Evolutionary conservation across 2,888 invertebrate species (phyloP).

Genomic region (Eupithecia tripunctaria): DNA sequence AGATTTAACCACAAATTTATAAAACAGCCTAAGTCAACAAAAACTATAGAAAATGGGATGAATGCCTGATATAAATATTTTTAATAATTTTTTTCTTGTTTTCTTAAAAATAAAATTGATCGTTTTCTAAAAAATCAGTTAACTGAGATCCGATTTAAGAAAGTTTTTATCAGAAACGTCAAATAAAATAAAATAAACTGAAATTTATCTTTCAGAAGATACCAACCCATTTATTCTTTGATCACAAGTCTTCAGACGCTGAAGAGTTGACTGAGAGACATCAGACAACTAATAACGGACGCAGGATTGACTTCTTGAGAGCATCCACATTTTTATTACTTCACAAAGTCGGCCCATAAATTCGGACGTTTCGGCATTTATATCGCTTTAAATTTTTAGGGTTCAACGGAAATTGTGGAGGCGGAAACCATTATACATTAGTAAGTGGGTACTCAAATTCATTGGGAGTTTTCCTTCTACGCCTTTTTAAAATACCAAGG

Average conservation of each 20-base stretch:
- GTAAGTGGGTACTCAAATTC: slow-evolving; percentile 27
- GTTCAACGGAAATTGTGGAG: slow-evolving; percentile 34
- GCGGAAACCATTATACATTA: slow-evolving; percentile 28
- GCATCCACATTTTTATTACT: slow-evolving; percentile 46
- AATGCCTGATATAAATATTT: no score
- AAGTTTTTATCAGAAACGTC: not conserved
- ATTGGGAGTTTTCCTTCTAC: slow-evolving; percentile 20
- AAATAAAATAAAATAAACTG: not conserved
- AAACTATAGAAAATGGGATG: no score
- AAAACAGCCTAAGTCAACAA: no score
- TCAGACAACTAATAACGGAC: slow-evolving; percentile 19
- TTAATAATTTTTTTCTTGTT: no score
- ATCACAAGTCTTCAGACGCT: not conserved
- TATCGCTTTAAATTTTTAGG: slow-evolving; percentile 41
- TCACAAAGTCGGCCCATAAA: slow-evolving; percentile 46
- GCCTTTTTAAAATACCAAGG: slow-evolving; percentile 15
- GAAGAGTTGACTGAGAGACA: not conserved
- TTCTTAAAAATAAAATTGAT: no score
- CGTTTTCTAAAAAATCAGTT: no score
- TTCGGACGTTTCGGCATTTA: slow-evolving; percentile 39
- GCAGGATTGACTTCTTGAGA: slow-evolving; percentile 34
- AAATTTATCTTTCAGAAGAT: not conserved
- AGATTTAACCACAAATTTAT: no score
- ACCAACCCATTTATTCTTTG: not conserved
- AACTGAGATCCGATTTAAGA: not conserved